Evolutionary conservation across 1,140 invertebrate species (phyloP).

Genomic region (Rhynchophorus ferrugineus): DNA sequence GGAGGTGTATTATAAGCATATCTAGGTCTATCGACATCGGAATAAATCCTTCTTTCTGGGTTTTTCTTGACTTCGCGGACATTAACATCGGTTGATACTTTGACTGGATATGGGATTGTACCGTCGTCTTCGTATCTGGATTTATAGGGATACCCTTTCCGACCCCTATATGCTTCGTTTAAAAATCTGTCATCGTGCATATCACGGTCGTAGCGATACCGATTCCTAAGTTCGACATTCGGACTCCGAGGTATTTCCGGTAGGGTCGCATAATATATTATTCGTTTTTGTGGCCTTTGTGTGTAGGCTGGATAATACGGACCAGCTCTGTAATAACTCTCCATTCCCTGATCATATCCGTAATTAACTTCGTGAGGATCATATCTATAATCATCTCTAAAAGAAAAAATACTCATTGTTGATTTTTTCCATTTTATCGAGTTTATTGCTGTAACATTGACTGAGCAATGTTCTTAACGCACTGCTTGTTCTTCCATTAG

Average conservation of each 20-base stretch:
- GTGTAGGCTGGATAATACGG: conserved; percentile 1
- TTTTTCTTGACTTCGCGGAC: conserved; percentile 35
- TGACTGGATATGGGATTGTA: conserved; percentile 30
- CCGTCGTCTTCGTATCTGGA: conserved; percentile 25
- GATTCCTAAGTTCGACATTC: conserved; percentile 28
- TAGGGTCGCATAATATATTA: conserved; percentile 45
- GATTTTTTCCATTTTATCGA: too few relatives aligned
- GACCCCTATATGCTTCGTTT: conserved; percentile 7
- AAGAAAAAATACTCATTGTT: background rate
- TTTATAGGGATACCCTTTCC: conserved; percentile 24
- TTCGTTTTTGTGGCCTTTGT: conserved; percentile 35
- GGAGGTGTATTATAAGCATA: conserved; percentile 22
- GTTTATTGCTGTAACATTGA: too few relatives aligned
- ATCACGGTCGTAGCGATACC: conserved; percentile 22
- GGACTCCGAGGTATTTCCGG: conserved; percentile 43
- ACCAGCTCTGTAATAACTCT: conserved; percentile 11
- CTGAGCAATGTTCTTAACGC: too few relatives aligned
- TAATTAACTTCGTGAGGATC: conserved; percentile 6
- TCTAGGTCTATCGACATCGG: conserved; percentile 30
- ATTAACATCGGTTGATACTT: conserved; percentile 35
- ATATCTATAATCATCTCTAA: conserved; percentile 16
- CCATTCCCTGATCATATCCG: conserved; percentile 10
- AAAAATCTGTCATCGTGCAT: conserved; percentile 27
- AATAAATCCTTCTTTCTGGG: conserved; percentile 36
- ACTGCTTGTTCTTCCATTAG: too few relatives aligned